Percentiles rank a stretch among this genome's conserved stretches.
phyloP scores from a whole-genome alignment of 2,797 vertebrate genomes.

The Schizothorax lantsangensis region DNA sequence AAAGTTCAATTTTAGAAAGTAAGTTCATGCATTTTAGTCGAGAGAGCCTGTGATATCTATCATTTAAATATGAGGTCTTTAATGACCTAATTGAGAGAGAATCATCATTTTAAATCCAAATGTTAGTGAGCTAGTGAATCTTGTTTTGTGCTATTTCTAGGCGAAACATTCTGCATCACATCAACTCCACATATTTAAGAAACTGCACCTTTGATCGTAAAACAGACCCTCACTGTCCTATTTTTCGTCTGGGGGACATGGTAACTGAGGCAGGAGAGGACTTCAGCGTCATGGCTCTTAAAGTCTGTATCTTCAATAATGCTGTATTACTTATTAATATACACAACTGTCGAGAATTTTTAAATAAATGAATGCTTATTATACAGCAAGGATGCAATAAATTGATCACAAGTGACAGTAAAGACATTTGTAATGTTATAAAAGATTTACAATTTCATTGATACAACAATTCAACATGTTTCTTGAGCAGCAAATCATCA shows the following conservation, averaged over 20 bases:
- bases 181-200: constrained; percentile 77
- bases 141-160: constrained; percentile 62
- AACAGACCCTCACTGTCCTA: constrained; percentile 82
- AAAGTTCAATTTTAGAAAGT: constrained; percentile 83
- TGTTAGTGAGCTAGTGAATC: background rate
- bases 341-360: background rate
- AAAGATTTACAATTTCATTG: background rate
- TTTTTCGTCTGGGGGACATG: constrained; percentile 81
- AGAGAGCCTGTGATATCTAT: background rate
- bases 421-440: background rate
- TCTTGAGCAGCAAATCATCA: background rate
- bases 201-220: constrained; percentile 74
- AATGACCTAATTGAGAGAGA: background rate
- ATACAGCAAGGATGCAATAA: background rate
- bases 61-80: background rate
- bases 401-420: background rate
- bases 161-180: constrained; percentile 81
- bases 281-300: constrained; percentile 81
- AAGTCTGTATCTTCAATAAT: constrained; percentile 69
- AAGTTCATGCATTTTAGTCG: constrained; percentile 55
- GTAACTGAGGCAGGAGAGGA: constrained; percentile 75
- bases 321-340: background rate
- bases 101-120: background rate
- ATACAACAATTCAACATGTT: background rate
- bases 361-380: background rate